Percentiles rank a stretch among this genome's conserved stretches.
Conservation (phyloP, 53 echinoderm and acorn worm species). For the Holothuria scabra region DNA sequence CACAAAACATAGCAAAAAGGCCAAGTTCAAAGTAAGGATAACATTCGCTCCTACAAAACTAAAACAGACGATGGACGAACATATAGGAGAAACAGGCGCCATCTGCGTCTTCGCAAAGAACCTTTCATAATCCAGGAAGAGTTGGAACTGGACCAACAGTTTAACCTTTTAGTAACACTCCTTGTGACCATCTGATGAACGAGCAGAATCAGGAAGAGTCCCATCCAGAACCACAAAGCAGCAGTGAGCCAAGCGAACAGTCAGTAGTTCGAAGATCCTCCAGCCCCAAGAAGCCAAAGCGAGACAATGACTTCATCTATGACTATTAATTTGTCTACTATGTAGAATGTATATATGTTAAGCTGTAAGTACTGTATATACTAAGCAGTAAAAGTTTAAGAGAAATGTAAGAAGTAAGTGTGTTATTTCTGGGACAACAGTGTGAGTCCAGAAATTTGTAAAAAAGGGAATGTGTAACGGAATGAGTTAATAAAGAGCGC, state of each 20-base stretch:
- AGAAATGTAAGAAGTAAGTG: too few relatives aligned
- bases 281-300: constrained; percentile 33
- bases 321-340: background rate
- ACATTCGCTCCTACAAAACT: constrained; percentile 63
- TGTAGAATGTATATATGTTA: constrained; percentile 20
- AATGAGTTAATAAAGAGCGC: too few relatives aligned
- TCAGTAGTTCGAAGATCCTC: constrained; percentile 5
- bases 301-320: constrained; percentile 28
- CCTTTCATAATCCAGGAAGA: background rate
- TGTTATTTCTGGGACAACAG: too few relatives aligned
- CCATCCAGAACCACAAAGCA: constrained; percentile 22
- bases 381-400: too few relatives aligned
- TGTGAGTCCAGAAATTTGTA: too few relatives aligned
- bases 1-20: constrained; percentile 13
- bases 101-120: constrained; percentile 6
- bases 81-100: background rate
- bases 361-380: background rate
- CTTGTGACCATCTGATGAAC: background rate
- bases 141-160: constrained; percentile 2
- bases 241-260: constrained; percentile 6
- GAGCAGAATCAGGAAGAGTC: background rate
- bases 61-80: too few relatives aligned
- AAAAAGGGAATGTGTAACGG: too few relatives aligned
- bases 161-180: background rate
- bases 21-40: constrained; percentile 29